Conservation (phyloP, 2,888 invertebrate species). For the Clepsis dumicolana region DNA sequence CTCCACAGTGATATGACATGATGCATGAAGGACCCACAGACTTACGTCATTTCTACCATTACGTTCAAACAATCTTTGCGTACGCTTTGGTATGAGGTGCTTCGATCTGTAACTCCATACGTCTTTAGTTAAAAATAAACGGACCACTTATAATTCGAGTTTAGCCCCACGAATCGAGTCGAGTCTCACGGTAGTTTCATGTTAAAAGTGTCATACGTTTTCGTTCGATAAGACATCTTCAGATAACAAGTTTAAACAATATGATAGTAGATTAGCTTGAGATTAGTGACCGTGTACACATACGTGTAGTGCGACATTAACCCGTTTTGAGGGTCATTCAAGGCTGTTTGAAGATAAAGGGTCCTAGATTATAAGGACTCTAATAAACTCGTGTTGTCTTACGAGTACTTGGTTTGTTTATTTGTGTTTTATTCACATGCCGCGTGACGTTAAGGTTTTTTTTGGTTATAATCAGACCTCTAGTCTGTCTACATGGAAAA, state of each 20-base stretch:
- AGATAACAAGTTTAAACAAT: slow-evolving; percentile 33
- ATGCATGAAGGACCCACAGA: neutral
- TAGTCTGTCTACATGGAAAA: neutral
- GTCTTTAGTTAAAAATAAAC: no score
- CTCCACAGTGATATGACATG: neutral
- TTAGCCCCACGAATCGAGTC: no score
- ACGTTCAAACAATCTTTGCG: neutral
- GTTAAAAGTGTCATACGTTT: no score
- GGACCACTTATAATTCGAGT: no score
- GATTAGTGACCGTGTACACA: slow-evolving; percentile 26
- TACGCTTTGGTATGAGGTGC: neutral
- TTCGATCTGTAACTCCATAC: slow-evolving; percentile 16
- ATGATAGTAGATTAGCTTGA: slow-evolving; percentile 39
- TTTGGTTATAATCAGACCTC: neutral
- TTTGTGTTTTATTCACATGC: neutral
- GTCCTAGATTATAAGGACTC: slow-evolving; percentile 13
- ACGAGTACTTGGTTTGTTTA: neutral
- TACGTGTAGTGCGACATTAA: slow-evolving; percentile 15
- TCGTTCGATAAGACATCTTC: slow-evolving; percentile 25
- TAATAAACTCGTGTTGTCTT: neutral
- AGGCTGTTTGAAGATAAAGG: slow-evolving; percentile 18
- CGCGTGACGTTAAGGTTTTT: neutral
- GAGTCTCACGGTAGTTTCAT: no score
- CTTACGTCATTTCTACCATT: neutral
- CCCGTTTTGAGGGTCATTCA: slow-evolving; percentile 18